Evolutionary conservation across 2,888 invertebrate genomes (phyloP).

Genomic region (Erpobdella octoculata): DNA sequence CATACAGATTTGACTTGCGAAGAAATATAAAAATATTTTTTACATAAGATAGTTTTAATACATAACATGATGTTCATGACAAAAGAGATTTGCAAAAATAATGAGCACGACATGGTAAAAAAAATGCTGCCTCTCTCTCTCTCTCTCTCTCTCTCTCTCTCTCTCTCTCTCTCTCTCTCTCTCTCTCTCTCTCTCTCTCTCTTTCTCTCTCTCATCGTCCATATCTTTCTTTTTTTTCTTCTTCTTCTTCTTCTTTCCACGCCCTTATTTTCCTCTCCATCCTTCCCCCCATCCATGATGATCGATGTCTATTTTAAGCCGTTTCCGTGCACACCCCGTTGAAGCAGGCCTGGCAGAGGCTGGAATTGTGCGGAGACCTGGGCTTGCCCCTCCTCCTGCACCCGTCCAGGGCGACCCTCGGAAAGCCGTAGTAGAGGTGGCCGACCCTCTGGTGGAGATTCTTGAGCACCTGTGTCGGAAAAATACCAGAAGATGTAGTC

Average conservation of each 20-base stretch:
- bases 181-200: too few species aligned
- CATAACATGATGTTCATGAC: too few species aligned
- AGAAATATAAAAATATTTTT: too few species aligned
- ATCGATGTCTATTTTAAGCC: neutral
- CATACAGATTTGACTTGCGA: too few species aligned
- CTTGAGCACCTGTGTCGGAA: slow-evolving; percentile 49
- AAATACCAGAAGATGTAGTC: neutral
- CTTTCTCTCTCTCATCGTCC: neutral
- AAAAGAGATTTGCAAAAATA: too few species aligned
- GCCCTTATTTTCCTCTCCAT: neutral
- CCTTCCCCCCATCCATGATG: neutral
- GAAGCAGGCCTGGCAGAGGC: slow-evolving; percentile 54
- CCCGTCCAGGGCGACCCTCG: slow-evolving; percentile 49
- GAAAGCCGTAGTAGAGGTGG: slow-evolving; percentile 52
- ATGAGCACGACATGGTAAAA: too few species aligned
- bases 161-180: too few species aligned
- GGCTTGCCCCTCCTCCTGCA: slow-evolving; percentile 53
- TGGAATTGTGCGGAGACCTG: slow-evolving; percentile 52
- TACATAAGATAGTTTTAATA: too few species aligned
- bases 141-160: too few species aligned
- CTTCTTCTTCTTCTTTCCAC: neutral
- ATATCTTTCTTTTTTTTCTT: neutral
- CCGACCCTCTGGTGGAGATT: slow-evolving; percentile 53
- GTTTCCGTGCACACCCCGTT: slow-evolving; percentile 43
- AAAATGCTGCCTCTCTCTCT: too few species aligned